Evolutionary conservation across 2,113 vertebrate genomes (phyloP).

Genomic region (Gnathonemus echidnorhynchus): DNA sequence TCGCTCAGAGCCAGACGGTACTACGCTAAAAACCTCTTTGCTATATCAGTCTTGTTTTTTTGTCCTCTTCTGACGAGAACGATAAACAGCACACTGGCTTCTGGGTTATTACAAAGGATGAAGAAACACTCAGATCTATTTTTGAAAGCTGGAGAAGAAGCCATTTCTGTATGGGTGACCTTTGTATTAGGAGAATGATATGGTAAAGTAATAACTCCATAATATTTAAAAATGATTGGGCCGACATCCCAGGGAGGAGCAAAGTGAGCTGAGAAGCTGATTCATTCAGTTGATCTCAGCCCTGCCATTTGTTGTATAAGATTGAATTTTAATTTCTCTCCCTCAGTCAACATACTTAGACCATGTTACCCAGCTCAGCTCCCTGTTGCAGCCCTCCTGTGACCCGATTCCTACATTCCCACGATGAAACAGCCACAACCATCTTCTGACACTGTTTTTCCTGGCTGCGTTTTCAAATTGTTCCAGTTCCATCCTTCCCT

Average conservation of each 20-base stretch:
- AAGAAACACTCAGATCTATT: not conserved
- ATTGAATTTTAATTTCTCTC: not conserved
- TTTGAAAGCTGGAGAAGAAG: not conserved
- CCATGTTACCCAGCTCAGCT: too few relatives aligned
- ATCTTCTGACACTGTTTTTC: not conserved
- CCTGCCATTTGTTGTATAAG: not conserved
- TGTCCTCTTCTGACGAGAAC: not conserved
- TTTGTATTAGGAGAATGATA: not conserved
- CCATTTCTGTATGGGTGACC: not conserved
- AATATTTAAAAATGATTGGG: not conserved
- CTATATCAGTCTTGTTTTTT: not conserved
- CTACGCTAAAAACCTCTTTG: not conserved
- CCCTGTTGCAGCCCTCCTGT: too few relatives aligned
- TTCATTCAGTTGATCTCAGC: not conserved
- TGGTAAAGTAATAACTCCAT: not conserved
- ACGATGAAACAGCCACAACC: not conserved
- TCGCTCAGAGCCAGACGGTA: not conserved
- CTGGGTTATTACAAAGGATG: not conserved
- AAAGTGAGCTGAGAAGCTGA: not conserved
- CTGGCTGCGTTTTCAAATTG: not conserved
- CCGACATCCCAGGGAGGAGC: not conserved
- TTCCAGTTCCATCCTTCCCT: too few relatives aligned
- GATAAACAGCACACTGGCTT: not conserved
- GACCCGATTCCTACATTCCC: not conserved
- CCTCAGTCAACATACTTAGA: not conserved